These are phyloP conservation scores for Suillia variegata DNA, from an alignment of 2,888 invertebrate species.

Conservation along the genomic window DNA sequence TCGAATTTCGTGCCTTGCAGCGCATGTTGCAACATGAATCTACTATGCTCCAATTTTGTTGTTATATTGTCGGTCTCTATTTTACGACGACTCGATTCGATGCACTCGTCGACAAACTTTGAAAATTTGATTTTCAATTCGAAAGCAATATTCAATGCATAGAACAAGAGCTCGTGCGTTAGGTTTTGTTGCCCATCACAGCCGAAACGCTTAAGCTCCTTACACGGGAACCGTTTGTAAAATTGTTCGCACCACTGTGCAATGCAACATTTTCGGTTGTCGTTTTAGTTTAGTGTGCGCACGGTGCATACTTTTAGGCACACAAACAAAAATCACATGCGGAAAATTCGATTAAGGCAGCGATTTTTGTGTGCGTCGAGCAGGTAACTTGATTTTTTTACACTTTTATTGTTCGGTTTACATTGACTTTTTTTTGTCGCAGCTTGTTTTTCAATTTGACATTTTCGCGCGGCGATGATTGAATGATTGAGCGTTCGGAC, in stretches of 20 bases:
- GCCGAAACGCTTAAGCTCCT: too few species aligned
- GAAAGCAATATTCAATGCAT: background rate
- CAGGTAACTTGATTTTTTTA: too few species aligned
- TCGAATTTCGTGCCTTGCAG: background rate
- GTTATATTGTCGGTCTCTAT: background rate
- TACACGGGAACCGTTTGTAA: too few species aligned
- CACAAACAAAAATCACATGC: background rate
- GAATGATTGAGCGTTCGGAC: too few species aligned
- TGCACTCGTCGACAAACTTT: background rate
- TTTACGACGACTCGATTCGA: too few species aligned
- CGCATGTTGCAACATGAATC: background rate
- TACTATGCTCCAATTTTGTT: background rate
- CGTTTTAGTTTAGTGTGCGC: conserved; percentile 23
- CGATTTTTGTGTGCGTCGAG: too few species aligned
- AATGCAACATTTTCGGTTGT: background rate
- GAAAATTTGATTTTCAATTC: conserved; percentile 13
- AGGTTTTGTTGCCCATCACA: too few species aligned
- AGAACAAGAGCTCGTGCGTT: too few species aligned
- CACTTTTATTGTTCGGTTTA: too few species aligned
- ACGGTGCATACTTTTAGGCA: background rate
- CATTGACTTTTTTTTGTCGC: too few species aligned
- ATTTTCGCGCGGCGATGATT: background rate
- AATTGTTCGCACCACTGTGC: too few species aligned
- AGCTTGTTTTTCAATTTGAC: background rate
- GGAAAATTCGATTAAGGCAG: background rate